Conservation (phyloP, 2,888 invertebrate species). For the Amphipyra berbera region DNA sequence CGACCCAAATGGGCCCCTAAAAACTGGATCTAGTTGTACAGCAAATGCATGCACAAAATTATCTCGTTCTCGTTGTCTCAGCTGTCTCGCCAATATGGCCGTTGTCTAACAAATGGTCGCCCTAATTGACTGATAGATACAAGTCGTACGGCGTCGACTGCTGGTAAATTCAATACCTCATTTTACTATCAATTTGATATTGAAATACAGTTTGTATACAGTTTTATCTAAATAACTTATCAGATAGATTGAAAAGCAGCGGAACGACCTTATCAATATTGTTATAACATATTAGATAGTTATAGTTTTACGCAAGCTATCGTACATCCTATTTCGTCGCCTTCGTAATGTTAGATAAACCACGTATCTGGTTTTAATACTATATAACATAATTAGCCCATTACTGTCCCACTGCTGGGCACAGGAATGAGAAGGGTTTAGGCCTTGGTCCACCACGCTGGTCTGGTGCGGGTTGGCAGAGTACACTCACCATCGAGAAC, state of each 20-base stretch:
- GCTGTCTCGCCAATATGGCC: slow-evolving; percentile 10
- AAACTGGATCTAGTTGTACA: slow-evolving; percentile 7
- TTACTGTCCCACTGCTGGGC: too few species aligned
- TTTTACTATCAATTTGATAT: slow-evolving; percentile 27
- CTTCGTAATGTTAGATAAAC: slow-evolving; percentile 10
- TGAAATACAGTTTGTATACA: slow-evolving; percentile 19
- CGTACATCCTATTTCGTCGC: slow-evolving; percentile 6
- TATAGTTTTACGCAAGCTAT: slow-evolving; percentile 25
- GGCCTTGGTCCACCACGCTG: too few species aligned
- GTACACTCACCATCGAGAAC: too few species aligned
- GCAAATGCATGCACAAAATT: slow-evolving; percentile 24
- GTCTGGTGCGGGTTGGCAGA: too few species aligned
- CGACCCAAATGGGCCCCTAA: too few species aligned
- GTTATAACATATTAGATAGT: slow-evolving; percentile 27
- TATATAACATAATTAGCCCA: too few species aligned
- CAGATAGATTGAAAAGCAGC: slow-evolving; percentile 29
- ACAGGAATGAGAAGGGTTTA: too few species aligned
- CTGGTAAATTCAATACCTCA: slow-evolving; percentile 23
- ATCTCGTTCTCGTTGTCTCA: slow-evolving; percentile 12
- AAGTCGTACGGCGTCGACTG: slow-evolving; percentile 1
- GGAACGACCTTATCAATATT: slow-evolving; percentile 31
- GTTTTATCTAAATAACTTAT: slow-evolving; percentile 38
- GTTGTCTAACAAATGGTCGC: slow-evolving; percentile 26
- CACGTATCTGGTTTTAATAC: background rate
- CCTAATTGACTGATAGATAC: slow-evolving; percentile 36